These are phyloP conservation scores for Cettia cetti DNA, from an alignment of 2,113 vertebrate genomes.

Conservation along the genomic window DNA sequence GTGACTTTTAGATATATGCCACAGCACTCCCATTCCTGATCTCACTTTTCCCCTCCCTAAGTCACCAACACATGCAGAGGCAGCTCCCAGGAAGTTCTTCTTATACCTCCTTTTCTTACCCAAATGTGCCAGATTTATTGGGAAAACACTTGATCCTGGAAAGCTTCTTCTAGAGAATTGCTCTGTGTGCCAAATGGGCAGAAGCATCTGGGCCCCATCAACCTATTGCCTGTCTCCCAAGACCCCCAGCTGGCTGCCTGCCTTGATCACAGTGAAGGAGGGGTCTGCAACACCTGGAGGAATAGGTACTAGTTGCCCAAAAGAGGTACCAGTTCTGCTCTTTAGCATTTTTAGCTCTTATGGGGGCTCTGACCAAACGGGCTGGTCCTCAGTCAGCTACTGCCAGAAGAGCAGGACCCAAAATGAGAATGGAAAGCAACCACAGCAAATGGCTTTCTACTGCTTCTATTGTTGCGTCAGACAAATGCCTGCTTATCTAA, in stretches of 20 bases:
- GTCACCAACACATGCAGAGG: not conserved
- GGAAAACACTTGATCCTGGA: not conserved
- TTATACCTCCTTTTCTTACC: not conserved
- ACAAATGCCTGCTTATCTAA: not conserved
- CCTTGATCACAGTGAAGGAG: not conserved
- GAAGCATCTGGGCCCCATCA: not conserved
- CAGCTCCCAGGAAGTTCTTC: not conserved
- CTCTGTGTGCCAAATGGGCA: not conserved
- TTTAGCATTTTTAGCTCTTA: not conserved
- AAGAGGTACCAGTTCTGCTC: not conserved
- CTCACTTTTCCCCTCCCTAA: not conserved
- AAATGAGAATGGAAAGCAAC: not conserved
- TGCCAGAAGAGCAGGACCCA: not conserved
- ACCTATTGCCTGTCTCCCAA: not conserved
- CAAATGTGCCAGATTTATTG: not conserved
- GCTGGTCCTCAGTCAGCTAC: not conserved
- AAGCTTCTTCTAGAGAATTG: not conserved
- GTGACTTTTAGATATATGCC: not conserved
- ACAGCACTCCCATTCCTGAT: not conserved
- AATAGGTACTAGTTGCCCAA: rapidly evolving
- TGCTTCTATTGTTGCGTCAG: not conserved
- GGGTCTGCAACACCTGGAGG: not conserved
- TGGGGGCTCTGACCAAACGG: not conserved
- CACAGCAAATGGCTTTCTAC: not conserved
- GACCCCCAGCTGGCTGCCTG: not conserved